Conservation (phyloP, 2,797 vertebrate genomes). For the Channallabes apus region DNA sequence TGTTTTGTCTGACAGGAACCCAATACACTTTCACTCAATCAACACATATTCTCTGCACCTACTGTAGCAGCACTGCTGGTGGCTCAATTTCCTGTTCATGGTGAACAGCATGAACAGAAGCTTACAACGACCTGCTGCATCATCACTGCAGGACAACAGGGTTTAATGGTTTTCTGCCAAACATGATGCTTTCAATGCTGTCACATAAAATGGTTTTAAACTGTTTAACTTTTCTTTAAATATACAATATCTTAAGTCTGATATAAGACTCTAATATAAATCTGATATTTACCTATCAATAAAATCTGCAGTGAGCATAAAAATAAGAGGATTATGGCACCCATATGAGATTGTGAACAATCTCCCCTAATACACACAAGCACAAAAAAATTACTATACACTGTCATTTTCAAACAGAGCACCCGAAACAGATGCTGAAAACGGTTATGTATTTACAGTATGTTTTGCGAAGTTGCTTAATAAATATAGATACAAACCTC, state of each 20-base stretch:
- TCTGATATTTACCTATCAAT: slow-evolving; percentile 36
- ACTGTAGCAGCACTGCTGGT: slow-evolving; percentile 31
- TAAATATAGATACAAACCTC: neutral
- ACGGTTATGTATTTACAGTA: neutral
- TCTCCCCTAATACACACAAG: neutral
- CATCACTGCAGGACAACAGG: slow-evolving; percentile 1
- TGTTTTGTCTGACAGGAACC: slow-evolving; percentile 33
- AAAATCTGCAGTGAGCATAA: slow-evolving; percentile 59
- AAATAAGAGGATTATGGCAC: slow-evolving; percentile 73
- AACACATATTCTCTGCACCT: slow-evolving; percentile 30
- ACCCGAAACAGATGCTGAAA: neutral
- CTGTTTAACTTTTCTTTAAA: neutral
- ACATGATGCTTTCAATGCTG: neutral
- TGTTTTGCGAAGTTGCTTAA: neutral
- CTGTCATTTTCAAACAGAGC: neutral
- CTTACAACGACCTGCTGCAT: slow-evolving; percentile 30
- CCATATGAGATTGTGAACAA: slow-evolving; percentile 61
- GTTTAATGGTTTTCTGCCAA: neutral
- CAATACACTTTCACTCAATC: slow-evolving; percentile 47
- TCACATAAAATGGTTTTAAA: neutral
- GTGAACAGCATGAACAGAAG: slow-evolving; percentile 28
- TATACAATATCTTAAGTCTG: neutral
- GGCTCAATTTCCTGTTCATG: slow-evolving; percentile 44
- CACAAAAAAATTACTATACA: neutral
- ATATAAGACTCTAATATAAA: too few species aligned